phyloP scores from a whole-genome alignment of 1,140 invertebrate species.

The Hestina assimilis region DNA sequence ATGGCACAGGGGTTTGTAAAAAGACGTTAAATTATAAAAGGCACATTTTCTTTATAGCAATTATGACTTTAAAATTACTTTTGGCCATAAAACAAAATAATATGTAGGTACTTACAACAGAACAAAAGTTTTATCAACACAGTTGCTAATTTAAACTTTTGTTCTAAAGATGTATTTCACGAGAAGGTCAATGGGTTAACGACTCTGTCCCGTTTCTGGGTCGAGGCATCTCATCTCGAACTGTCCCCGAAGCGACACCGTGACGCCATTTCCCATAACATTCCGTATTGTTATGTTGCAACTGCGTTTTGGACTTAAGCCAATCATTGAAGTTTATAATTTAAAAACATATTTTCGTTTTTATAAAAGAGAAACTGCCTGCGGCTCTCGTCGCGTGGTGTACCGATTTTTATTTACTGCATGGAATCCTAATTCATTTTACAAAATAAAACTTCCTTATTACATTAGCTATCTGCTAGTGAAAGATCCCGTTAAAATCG shows the following conservation, averaged over 20 bases:
- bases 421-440: no score
- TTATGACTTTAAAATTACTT: no score
- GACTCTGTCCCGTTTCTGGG: slow-evolving; percentile 21
- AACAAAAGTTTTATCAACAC: not conserved
- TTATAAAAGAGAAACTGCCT: no score
- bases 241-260: slow-evolving; percentile 9
- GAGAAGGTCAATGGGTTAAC: slow-evolving; percentile 28
- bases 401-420: not conserved
- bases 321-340: slow-evolving; percentile 3
- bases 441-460: no score
- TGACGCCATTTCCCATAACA: slow-evolving; percentile 19
- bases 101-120: not conserved
- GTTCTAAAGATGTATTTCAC: slow-evolving; percentile 19
- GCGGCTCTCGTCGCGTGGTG: no score
- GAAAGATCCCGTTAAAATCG: no score
- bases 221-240: slow-evolving; percentile 5
- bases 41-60: no score
- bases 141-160: slow-evolving; percentile 1
- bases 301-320: slow-evolving; percentile 14
- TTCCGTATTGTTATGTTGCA: slow-evolving; percentile 12
- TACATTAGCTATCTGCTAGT: no score
- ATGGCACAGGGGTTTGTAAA: no score
- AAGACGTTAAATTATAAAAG: no score
- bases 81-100: no score
- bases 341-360: no score